Base-by-base conservation (phyloP, 2,888 invertebrate species). In the Pterostichus niger region DNA sequence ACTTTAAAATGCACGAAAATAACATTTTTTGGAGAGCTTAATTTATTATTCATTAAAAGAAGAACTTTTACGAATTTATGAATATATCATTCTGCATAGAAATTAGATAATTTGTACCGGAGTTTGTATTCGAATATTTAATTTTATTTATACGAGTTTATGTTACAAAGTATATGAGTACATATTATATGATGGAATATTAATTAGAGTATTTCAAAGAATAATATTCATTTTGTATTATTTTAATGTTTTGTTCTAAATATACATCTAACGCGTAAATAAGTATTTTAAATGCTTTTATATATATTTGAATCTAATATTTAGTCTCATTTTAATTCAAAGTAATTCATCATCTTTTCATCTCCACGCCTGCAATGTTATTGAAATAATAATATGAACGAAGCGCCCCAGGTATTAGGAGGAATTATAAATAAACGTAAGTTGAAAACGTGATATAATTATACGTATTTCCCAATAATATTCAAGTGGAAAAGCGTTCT, bases 401-500 rank as follows among this genome's bases (percentile, higher is more conserved):
- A 73, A 46, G 44, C 44, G 73, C 73, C 73, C 24, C 44, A 46
- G 73, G 73, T 73, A 73, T 73, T 73, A 73, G 49, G 44, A 17
- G 40, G 46, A 73, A 46, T 73, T 73, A 73, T 5, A 40, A 73
- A 73, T 40, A 46, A 46, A 11, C 44, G 24, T 46, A 73, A 73
- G 24, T 64, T 33, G 64, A 35, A 35, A 35, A 35, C 13, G 64
- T 33, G 64, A 35, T 33, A 33, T 64, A 61, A 61, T 61, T 6
- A 10, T 9, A 64, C 64, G 31, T 64, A 64, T 64, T 64, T 64
- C 64, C 64, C 31, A 64, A 64, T 64, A 1, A 64, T 35, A 33
- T 64, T 35, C 64, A 33, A 64, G 64, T 33, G 35, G 35, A 33
- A 64, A 35, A 11, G 31, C 31, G 33, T 11, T 33, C 31, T 64